Conservation (phyloP, 2,797 vertebrate species). For the Phoxinus dragarum region DNA sequence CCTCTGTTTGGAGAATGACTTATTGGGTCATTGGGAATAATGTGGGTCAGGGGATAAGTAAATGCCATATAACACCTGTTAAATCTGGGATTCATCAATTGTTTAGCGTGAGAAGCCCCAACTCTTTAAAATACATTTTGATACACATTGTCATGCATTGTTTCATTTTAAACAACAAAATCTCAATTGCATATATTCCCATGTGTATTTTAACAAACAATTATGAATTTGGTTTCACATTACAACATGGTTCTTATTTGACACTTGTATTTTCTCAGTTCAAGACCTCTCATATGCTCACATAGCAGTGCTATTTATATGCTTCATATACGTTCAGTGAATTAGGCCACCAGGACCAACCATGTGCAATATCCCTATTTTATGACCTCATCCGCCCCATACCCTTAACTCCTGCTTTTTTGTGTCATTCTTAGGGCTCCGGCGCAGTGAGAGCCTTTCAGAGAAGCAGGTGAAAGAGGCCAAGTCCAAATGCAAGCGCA, state of each 20-base stretch:
- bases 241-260: background rate
- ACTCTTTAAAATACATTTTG: background rate
- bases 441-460: slow-evolving; percentile 93
- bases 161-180: background rate
- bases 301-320: slow-evolving; percentile 56
- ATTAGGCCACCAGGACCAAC: slow-evolving; percentile 37
- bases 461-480: slow-evolving; percentile 98
- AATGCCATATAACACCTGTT: background rate
- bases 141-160: background rate
- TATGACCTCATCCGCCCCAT: slow-evolving; percentile 2
- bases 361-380: slow-evolving; percentile 47
- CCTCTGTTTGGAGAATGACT: slow-evolving; percentile 54
- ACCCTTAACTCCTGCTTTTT: slow-evolving; percentile 31
- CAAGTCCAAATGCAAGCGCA: slow-evolving; percentile 98
- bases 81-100: background rate
- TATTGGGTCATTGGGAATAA: slow-evolving; percentile 46
- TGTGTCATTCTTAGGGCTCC: slow-evolving; percentile 81
- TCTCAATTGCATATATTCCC: background rate
- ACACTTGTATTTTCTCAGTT: slow-evolving; percentile 13
- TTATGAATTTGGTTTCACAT: background rate
- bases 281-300: slow-evolving; percentile 40
- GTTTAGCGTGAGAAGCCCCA: background rate
- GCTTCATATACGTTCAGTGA: slow-evolving; percentile 35
- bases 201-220: background rate
- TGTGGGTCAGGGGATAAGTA: slow-evolving; percentile 2